Percentiles rank a stretch among this genome's conserved stretches.
phyloP scores from a whole-genome alignment of 2,888 invertebrate species.

The Morpho achilles region DNA sequence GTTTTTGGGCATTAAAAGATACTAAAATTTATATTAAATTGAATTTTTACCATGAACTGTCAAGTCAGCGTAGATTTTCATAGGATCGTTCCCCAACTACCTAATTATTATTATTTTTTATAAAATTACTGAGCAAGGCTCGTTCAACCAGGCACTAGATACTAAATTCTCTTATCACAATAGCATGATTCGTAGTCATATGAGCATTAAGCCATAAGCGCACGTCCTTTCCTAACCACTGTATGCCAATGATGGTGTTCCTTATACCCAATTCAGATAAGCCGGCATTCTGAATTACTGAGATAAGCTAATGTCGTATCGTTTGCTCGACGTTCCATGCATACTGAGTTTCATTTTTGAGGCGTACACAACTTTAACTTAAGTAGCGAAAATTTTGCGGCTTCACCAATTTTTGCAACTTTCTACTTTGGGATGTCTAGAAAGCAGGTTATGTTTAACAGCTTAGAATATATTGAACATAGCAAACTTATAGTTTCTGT shows the following conservation, averaged over 20 bases:
- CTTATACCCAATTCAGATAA: slow-evolving; percentile 55
- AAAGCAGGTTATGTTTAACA: too few relatives aligned
- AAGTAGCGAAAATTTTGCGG: slow-evolving; percentile 1
- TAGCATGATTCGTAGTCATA: slow-evolving; percentile 8
- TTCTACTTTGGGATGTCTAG: not conserved
- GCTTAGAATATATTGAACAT: too few relatives aligned
- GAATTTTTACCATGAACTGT: too few relatives aligned
- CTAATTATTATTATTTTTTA: too few relatives aligned
- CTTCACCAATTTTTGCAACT: not conserved
- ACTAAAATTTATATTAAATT: too few relatives aligned
- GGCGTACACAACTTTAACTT: slow-evolving; percentile 2
- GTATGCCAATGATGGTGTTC: slow-evolving; percentile 37
- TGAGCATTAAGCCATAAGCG: slow-evolving; percentile 9
- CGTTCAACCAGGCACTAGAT: too few relatives aligned
- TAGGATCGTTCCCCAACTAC: too few relatives aligned
- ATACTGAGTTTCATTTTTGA: slow-evolving; percentile 20
- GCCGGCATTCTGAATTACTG: slow-evolving; percentile 50
- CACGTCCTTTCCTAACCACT: slow-evolving; percentile 23
- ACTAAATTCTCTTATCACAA: slow-evolving; percentile 1
- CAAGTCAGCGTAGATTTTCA: too few relatives aligned
- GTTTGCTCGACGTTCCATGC: slow-evolving; percentile 37
- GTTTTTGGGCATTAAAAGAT: too few relatives aligned
- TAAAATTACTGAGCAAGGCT: too few relatives aligned
- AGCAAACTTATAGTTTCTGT: too few relatives aligned
- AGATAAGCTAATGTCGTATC: slow-evolving; percentile 65